Conservation (phyloP, 1,140 invertebrate genomes). For the Harpegnathos saltator region DNA sequence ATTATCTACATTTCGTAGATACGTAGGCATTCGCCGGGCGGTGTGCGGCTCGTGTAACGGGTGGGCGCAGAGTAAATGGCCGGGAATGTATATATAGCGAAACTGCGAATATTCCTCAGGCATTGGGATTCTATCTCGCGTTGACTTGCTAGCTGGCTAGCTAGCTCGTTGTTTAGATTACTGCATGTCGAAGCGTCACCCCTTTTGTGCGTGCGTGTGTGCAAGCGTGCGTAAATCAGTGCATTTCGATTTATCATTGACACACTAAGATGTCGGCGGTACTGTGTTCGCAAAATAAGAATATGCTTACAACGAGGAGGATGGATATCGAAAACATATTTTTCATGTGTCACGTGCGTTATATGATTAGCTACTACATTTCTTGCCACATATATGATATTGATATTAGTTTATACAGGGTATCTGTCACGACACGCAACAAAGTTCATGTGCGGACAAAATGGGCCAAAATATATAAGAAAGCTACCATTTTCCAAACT, state of each 20-base stretch:
- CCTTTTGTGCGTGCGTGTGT: conserved; percentile 7
- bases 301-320: too few species aligned
- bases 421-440: too few species aligned
- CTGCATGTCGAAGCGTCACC: conserved; percentile 32
- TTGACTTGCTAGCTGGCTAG: background rate
- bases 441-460: too few species aligned
- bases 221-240: conserved; percentile 14
- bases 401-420: too few species aligned
- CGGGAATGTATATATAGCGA: conserved; percentile 4
- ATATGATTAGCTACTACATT: too few species aligned
- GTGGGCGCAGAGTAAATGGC: conserved; percentile 55
- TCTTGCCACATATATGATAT: too few species aligned
- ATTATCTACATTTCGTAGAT: conserved; percentile 74
- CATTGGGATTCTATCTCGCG: conserved; percentile 5
- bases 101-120: conserved; percentile 39
- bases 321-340: too few species aligned
- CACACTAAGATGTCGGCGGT: background rate
- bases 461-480: too few species aligned
- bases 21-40: conserved; percentile 61
- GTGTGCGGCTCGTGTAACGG: conserved; percentile 49
- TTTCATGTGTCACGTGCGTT: too few species aligned
- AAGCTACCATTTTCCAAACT: too few species aligned
- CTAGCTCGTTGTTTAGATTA: conserved; percentile 20
- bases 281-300: conserved; percentile 14
- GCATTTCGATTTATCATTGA: conserved; percentile 38